Percentiles rank a stretch among this genome's conserved stretches.
Conservation (phyloP, 2,888 invertebrate species). For the Xanthia icteritia region DNA sequence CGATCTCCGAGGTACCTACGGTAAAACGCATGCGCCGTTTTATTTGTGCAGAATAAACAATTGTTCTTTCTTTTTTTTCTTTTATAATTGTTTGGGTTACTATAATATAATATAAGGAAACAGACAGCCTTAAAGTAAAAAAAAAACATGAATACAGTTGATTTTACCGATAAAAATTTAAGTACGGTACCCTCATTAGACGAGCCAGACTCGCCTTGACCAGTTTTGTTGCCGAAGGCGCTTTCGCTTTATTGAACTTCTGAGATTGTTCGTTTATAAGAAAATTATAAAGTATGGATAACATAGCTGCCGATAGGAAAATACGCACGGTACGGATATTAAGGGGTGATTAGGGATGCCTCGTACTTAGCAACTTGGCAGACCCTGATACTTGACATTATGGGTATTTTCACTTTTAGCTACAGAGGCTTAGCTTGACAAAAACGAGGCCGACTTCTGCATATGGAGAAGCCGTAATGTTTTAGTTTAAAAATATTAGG, state of each 20-base stretch:
- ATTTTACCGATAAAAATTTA: neutral
- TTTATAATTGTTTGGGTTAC: too few species aligned
- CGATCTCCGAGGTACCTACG: neutral
- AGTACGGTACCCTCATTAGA: neutral
- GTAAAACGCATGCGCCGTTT: too few species aligned
- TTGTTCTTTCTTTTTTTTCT: too few species aligned
- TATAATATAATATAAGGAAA: neutral
- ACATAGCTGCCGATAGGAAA: neutral
- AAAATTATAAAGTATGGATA: neutral
- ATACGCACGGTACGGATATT: neutral
- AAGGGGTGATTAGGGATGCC: neutral
- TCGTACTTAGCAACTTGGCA: neutral
- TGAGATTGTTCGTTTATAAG: neutral
- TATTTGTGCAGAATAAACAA: too few species aligned
- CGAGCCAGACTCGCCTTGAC: neutral
- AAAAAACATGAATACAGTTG: neutral
- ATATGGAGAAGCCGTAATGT: neutral
- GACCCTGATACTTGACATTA: neutral
- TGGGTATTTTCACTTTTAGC: neutral
- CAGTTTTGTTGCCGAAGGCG: neutral
- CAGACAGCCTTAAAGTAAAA: neutral
- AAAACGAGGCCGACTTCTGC: neutral
- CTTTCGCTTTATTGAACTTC: constrained; percentile 1
- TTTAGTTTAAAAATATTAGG: neutral
- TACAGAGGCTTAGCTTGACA: neutral